A percentile compares a stretch with the other conserved stretches of the same genome.
These are phyloP conservation scores for Vulpes lagopus DNA, from an alignment of 2,113 vertebrate genomes.

Conservation along the genomic window DNA sequence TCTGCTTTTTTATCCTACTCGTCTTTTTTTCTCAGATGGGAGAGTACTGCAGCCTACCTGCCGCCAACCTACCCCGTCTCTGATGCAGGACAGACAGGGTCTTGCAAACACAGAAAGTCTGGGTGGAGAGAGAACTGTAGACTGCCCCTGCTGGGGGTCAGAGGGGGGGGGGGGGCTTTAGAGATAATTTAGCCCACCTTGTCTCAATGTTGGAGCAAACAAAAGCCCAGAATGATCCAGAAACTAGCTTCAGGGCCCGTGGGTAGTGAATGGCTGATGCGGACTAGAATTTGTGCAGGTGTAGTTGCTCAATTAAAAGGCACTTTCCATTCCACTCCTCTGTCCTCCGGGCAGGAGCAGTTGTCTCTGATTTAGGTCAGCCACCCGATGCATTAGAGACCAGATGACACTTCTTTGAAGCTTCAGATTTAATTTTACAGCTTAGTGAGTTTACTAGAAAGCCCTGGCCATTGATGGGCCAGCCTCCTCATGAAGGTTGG, in stretches of 20 bases:
- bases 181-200: background rate
- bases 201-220: background rate
- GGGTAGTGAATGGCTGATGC: background rate
- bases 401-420: constrained; percentile 5
- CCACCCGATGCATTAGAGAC: background rate
- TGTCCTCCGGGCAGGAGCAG: background rate
- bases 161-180: no score
- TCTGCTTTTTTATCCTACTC: background rate
- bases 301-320: background rate
- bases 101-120: background rate
- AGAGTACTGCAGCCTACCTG: background rate
- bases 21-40: background rate
- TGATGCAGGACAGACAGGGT: rapidly evolving
- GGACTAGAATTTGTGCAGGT: background rate
- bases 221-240: background rate
- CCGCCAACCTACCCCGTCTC: background rate
- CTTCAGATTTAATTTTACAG: background rate
- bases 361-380: background rate
- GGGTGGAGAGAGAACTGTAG: background rate
- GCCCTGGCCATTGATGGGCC: background rate
- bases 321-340: background rate
- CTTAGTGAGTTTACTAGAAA: background rate
- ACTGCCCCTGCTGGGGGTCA: no score
- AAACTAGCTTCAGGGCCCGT: background rate
- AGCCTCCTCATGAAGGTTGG: background rate